Conservation (phyloP, 2,888 invertebrate genomes). For the Dasysyrphus albostriatus region DNA sequence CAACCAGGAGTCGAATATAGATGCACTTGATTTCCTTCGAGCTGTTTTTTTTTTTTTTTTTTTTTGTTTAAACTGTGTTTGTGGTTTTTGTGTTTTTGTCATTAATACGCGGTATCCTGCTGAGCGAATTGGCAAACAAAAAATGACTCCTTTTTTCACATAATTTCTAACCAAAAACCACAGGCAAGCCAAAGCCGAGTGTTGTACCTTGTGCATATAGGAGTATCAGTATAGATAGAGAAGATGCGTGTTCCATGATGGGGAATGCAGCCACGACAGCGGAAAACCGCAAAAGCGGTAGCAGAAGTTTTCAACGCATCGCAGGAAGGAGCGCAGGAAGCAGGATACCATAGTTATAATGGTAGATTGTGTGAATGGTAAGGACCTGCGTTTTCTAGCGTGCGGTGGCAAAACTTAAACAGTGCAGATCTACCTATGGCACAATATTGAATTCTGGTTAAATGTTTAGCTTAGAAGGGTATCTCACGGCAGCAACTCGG, state of each 20-base stretch:
- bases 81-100: conserved; percentile 73
- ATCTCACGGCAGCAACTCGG: not conserved
- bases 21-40: conserved; percentile 51
- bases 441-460: conserved; percentile 69
- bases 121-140: conserved; percentile 46
- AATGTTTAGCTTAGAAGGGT: conserved; percentile 33
- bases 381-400: conserved; percentile 50
- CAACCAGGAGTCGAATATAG: conserved; percentile 25
- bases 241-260: conserved; percentile 58
- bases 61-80: conserved; percentile 37
- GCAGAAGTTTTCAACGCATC: conserved; percentile 61
- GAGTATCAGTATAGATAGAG: not conserved
- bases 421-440: conserved; percentile 14
- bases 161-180: conserved; percentile 47
- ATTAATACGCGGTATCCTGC: conserved; percentile 71
- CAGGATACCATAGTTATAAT: conserved; percentile 49
- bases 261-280: conserved; percentile 21
- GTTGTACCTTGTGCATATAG: not conserved
- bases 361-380: not conserved
- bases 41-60: conserved; percentile 11
- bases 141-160: conserved; percentile 15
- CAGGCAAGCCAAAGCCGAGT: conserved; percentile 28
- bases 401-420: conserved; percentile 35
- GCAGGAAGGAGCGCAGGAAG: conserved; percentile 44
- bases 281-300: conserved; percentile 61